Conservation (phyloP, 2,888 invertebrate genomes). For the Saturnia pavonia region DNA sequence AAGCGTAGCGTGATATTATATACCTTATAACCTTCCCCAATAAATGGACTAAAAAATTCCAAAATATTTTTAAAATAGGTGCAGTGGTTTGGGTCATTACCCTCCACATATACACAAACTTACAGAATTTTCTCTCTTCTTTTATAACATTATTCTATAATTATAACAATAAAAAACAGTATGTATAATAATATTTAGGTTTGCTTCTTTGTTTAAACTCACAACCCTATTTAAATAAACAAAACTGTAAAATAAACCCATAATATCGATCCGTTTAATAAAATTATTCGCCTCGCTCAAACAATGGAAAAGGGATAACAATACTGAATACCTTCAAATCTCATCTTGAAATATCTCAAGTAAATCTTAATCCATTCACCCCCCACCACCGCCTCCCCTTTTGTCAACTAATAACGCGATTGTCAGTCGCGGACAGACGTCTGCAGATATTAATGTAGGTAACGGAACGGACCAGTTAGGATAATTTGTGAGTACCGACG, state of each 20-base stretch:
- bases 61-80: too few relatives aligned
- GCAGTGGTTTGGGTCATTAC: too few relatives aligned
- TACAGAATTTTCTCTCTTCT: too few relatives aligned
- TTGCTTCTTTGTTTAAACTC: too few relatives aligned
- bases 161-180: too few relatives aligned
- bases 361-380: slow-evolving; percentile 66
- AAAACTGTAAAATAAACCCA: background rate
- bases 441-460: slow-evolving; percentile 63
- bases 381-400: slow-evolving; percentile 29
- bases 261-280: slow-evolving; percentile 41
- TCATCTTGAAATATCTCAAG: slow-evolving; percentile 71
- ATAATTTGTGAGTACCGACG: slow-evolving; percentile 47
- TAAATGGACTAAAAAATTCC: too few relatives aligned
- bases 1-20: too few relatives aligned
- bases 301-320: slow-evolving; percentile 52
- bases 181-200: too few relatives aligned
- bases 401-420: slow-evolving; percentile 61
- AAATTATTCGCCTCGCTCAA: slow-evolving; percentile 46
- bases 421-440: slow-evolving; percentile 59
- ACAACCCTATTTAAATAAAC: background rate
- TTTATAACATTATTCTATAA: too few relatives aligned
- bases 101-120: too few relatives aligned
- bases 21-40: too few relatives aligned
- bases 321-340: slow-evolving; percentile 58
- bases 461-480: slow-evolving; percentile 51